Percentiles rank a stretch among this genome's conserved stretches.
These are phyloP conservation scores for Lucilia cuprina DNA, from an alignment of 1,140 invertebrate genomes.

Conservation along the genomic window DNA sequence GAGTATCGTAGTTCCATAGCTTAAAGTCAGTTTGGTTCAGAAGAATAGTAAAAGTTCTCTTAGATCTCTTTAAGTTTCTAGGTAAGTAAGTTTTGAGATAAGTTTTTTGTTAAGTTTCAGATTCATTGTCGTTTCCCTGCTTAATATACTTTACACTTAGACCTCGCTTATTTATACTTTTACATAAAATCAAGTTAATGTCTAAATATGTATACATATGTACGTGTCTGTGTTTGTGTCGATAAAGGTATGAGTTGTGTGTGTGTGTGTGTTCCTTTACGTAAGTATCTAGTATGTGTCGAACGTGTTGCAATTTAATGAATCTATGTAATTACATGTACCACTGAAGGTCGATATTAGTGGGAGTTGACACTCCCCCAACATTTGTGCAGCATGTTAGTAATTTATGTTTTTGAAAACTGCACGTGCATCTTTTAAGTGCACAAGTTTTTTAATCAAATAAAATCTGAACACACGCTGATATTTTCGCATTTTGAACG, in stretches of 20 bases:
- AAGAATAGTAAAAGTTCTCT: too few species aligned
- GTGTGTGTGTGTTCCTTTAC: neutral
- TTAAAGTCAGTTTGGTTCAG: too few species aligned
- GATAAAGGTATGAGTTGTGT: neutral
- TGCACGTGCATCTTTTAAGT: conserved; percentile 31
- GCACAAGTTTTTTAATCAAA: neutral
- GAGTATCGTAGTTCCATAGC: too few species aligned
- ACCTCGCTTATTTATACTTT: too few species aligned
- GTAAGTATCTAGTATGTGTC: neutral
- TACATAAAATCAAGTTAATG: neutral
- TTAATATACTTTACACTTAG: too few species aligned
- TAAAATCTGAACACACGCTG: neutral
- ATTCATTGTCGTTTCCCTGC: too few species aligned
- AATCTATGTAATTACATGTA: neutral
- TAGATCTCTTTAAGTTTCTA: too few species aligned
- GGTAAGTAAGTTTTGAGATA: too few species aligned
- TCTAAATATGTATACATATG: too few species aligned
- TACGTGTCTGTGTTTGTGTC: neutral
- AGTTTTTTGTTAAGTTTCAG: too few species aligned
- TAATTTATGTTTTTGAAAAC: conserved; percentile 25
- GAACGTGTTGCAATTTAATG: conserved; percentile 17
- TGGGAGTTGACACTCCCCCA: neutral
- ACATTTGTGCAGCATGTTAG: conserved; percentile 22
- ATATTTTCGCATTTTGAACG: too few species aligned
- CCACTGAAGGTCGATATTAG: neutral